Percentiles rank a stretch among this genome's conserved stretches.
These are phyloP conservation scores for Nemurella pictetii DNA, from an alignment of 2,888 invertebrate species.

Conservation along the genomic window DNA sequence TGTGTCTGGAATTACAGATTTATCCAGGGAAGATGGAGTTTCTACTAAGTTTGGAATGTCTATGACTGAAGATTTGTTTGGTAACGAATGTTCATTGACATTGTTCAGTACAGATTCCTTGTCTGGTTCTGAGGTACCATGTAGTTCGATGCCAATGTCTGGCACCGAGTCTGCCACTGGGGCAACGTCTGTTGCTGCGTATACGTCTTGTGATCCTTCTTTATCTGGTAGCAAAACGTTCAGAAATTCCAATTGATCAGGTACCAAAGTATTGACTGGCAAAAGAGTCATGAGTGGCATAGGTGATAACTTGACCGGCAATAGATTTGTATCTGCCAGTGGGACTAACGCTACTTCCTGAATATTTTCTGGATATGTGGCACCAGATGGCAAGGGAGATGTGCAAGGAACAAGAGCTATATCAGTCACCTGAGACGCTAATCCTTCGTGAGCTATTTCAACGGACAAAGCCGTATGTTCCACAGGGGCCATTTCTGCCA, in stretches of 20 bases:
- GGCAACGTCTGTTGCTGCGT: neutral
- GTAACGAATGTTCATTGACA: neutral
- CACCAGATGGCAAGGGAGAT: neutral
- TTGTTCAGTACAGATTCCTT: neutral
- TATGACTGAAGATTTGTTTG: too few relatives aligned
- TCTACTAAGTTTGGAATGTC: too few relatives aligned
- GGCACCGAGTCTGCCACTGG: neutral
- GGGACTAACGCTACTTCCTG: neutral
- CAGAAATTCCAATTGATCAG: neutral
- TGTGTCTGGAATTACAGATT: too few relatives aligned
- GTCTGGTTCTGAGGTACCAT: neutral
- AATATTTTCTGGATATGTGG: neutral
- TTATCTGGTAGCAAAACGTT: neutral
- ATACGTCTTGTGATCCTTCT: too few relatives aligned
- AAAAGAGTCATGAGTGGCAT: neutral
- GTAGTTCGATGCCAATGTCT: too few relatives aligned
- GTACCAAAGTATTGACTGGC: neutral
- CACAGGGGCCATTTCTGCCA: too few relatives aligned
- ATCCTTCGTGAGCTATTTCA: too few relatives aligned
- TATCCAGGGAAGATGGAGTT: too few relatives aligned
- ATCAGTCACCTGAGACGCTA: neutral
- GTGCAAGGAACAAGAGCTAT: neutral
- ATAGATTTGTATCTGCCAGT: neutral
- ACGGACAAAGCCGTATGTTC: too few relatives aligned
- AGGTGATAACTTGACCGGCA: neutral